Percentiles rank a stretch among this genome's conserved stretches.
phyloP scores from a whole-genome alignment of 2,888 invertebrate species.

The Anthrax anthrax region DNA sequence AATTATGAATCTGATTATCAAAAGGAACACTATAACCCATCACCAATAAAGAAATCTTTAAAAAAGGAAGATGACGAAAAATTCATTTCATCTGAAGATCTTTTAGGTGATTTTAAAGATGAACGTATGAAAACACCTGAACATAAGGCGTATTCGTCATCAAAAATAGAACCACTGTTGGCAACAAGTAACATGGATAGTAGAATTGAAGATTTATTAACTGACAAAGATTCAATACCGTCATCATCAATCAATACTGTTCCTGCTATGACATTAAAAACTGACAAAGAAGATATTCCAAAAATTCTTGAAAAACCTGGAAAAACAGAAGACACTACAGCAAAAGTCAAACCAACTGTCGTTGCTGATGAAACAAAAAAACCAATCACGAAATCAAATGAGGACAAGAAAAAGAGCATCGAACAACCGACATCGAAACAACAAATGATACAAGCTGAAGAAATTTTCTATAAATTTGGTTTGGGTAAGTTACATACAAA shows the following conservation, averaged over 20 bases:
- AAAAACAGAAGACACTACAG: slow-evolving; percentile 4
- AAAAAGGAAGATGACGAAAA: slow-evolving; percentile 31
- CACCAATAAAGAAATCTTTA: slow-evolving; percentile 4
- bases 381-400: not conserved
- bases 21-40: not conserved
- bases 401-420: not conserved
- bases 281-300: not conserved
- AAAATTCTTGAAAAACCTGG: not conserved
- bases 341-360: slow-evolving; percentile 6
- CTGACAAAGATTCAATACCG: not conserved
- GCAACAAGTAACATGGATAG: not conserved
- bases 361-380: not conserved
- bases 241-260: no score
- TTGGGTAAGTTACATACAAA: slow-evolving; percentile 43
- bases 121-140: slow-evolving; percentile 9
- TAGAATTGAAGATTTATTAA: not conserved
- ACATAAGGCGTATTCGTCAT: not conserved
- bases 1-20: not conserved
- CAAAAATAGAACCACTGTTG: not conserved
- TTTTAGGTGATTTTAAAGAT: slow-evolving; percentile 29
- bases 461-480: slow-evolving; percentile 49
- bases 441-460: slow-evolving; percentile 38
- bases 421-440: slow-evolving; percentile 10
- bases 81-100: slow-evolving; percentile 33
- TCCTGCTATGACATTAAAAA: no score